Evolutionary conservation across 2,113 vertebrate species (phyloP), one percentile per base, ranked within the genome.

Genomic region (Labeo catla): DNA sequence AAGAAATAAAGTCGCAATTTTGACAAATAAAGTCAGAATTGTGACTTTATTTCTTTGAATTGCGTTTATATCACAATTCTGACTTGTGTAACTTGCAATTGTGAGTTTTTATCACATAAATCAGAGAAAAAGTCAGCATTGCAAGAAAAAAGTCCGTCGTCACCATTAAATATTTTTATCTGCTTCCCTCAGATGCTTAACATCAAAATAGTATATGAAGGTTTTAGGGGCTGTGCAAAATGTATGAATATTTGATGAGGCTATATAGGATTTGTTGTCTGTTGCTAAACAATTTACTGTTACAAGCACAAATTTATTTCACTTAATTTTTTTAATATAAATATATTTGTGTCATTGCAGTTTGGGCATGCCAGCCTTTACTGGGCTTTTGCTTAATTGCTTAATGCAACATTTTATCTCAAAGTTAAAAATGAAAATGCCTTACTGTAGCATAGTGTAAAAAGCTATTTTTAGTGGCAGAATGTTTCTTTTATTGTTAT

Each of bases 221-320:
- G 21, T 74, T n/a, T n/a, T 6, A 23, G 43, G 21, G 21, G 9
- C 21, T 47, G 43, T 7, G n/a, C 70, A 45, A n/a, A 47, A 21
- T 74, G 9, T 21, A 74, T 74, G 70, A 12, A 74, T 47, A n/a
- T 74, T 47, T 74, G 47, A 73, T 74, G 9, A 74, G 70, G 21
- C 70, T n/a, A n/a, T 47, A 47, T 47, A 34, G 13, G 63, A 11
- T 34, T 66, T 11, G 28, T 66, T 13, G 23, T 66, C 63, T 66
- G 11, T 28, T 65, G 61, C 61, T 59, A 59, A 59, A 59, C 19
- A 65, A 65, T 65, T 65, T 65, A n/a, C 63, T 66, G 23, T 66
- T 66, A 66, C 28, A 61, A n/a, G 57, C 57, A 61, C 19, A 34
- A 34, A 12, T 34, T 66, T 66, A 13, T 66, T 66, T 66, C 6